Evolutionary conservation across 53 echinoderm and acorn worm genomes (phyloP).

Genomic region (Apostichopus leukothele): DNA sequence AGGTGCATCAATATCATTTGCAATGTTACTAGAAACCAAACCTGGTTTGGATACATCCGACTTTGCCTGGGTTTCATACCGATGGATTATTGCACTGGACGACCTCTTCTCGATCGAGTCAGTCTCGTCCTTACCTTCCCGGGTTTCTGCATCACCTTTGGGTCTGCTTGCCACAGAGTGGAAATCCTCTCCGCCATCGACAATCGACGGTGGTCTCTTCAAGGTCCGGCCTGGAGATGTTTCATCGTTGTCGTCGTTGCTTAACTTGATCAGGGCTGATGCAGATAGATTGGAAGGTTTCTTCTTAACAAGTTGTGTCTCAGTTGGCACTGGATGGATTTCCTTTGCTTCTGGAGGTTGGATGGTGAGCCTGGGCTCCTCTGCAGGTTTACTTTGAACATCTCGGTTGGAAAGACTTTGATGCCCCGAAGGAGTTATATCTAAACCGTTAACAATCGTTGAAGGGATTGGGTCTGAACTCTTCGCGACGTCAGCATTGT

Average conservation of each 20-base stretch:
- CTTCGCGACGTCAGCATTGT: not conserved
- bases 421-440: not conserved
- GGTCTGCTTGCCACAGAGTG: not conserved
- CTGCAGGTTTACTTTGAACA: not conserved
- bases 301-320: slow-evolving; percentile 3
- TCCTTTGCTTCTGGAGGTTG: not conserved
- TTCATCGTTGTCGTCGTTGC: not conserved
- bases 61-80: not conserved
- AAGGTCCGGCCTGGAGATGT: not conserved
- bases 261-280: slow-evolving; percentile 14
- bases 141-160: not conserved
- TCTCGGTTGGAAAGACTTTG: not conserved
- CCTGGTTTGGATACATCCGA: not conserved
- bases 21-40: not conserved
- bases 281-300: slow-evolving; percentile 31
- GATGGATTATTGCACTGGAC: not conserved
- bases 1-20: slow-evolving; percentile 4
- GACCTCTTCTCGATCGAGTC: not conserved
- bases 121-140: slow-evolving; percentile 17
- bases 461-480: not conserved
- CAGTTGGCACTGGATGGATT: not conserved
- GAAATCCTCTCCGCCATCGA: not conserved
- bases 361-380: not conserved
- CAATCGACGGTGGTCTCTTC: slow-evolving; percentile 14
- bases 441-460: not conserved